Conservation (phyloP, 2,797 vertebrate species). For the Poecilia velifera region DNA sequence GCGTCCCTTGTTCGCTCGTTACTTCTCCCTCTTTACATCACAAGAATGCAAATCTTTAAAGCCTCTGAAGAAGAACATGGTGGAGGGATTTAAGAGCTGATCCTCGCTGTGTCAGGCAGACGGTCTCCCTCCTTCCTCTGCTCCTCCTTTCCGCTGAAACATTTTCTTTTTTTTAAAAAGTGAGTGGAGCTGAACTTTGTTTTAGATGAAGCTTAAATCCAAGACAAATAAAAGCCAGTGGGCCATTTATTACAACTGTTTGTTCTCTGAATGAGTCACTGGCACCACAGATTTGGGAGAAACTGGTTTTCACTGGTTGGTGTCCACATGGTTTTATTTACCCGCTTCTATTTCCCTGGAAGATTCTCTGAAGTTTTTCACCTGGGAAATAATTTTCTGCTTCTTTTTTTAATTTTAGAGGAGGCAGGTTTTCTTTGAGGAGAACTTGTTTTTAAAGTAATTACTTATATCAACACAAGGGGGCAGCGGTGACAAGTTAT, state of each 20-base stretch:
- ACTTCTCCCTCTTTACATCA: conserved; percentile 67
- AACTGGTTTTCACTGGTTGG: conserved; percentile 74
- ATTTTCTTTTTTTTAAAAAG: conserved; percentile 47
- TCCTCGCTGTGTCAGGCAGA: conserved; percentile 72
- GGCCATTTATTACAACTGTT: conserved; percentile 87
- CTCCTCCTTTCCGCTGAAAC: conserved; percentile 31
- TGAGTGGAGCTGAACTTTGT: conserved; percentile 63
- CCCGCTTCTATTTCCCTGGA: conserved; percentile 75
- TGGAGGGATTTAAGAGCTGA: conserved; percentile 72
- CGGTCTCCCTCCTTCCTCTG: conserved; percentile 58
- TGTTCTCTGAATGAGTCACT: conserved; percentile 75
- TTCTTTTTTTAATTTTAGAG: conserved; percentile 5
- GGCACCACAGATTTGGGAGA: conserved; percentile 32
- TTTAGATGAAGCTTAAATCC: conserved; percentile 64
- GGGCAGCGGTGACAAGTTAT: conserved; percentile 61
- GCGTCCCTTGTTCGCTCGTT: conserved; percentile 43
- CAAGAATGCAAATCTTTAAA: conserved; percentile 79
- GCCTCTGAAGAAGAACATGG: conserved; percentile 67
- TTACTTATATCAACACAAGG: conserved; percentile 62
- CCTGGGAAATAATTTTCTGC: conserved; percentile 15
- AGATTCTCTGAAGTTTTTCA: conserved; percentile 57
- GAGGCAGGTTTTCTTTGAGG: conserved; percentile 7
- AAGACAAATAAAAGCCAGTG: conserved; percentile 68
- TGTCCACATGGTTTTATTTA: conserved; percentile 77
- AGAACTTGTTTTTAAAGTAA: conserved; percentile 5